Base-by-base conservation (phyloP, 2,797 vertebrate genomes). In the Hydrophis major region DNA sequence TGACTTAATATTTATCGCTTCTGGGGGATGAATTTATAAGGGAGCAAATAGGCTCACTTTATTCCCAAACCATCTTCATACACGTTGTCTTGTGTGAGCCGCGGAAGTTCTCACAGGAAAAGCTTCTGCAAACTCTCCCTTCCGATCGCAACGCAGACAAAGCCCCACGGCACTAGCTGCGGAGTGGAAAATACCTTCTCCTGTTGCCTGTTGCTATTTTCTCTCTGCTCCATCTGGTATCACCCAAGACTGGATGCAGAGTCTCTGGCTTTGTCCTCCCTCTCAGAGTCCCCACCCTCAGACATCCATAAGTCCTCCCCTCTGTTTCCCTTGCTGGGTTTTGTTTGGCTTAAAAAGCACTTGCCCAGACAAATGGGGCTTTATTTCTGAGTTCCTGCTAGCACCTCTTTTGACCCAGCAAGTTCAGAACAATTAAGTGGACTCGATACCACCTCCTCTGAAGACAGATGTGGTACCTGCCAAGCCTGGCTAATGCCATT, bases 311-410 rank as follows among this genome's bases (percentile, higher is more conserved):
- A 10, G 90, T 93, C 95, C 95, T 96, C 96, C 95, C 94, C 95
- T 95, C 59, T 47, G 28, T 95, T 91, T 92, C 93, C 94, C 94
- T 92, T 93, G 94, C 96, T 91, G 60, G 94, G 95, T 92, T 93
- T 69, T 83, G 42, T 90, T n/a, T 22, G 83, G 63, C 93, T 66
- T 37, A 37, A 60, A 92, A 89, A 53, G 89, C 12, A 93, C 69
- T 7, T 86, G n/a, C 63, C 83, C 90, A 27, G 20, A 14, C 93
- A 86, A 91, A 92, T 57, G 93, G 87, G 86, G 63, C 37, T 89
- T 92, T 95, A 94, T 66, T n/a, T n/a, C 86, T n/a, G 86, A 90
- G 60, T 28, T 90, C 89, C 91, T 92, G 93, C 94, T 53, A 91
- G 90, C 47, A 50, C 42, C 53, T 88, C 86, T 1, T 86, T 90